Evolutionary conservation across 2,888 invertebrate species (phyloP).

Genomic region (Mylabris sibirica): DNA sequence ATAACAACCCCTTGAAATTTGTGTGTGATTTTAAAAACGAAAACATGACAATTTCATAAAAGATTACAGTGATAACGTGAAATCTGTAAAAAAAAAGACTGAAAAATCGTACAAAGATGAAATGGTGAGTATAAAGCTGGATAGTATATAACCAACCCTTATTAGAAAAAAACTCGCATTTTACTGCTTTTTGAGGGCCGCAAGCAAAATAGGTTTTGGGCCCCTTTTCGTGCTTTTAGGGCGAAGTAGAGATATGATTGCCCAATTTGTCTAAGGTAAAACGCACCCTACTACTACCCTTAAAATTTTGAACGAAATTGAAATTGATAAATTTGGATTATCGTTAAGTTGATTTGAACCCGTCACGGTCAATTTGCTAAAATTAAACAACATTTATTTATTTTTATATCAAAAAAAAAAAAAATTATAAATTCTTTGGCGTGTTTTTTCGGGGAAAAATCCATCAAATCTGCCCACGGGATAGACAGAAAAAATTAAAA

Average conservation of each 20-base stretch:
- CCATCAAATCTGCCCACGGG: background rate
- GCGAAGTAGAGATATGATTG: too few species aligned
- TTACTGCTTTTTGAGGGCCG: too few species aligned
- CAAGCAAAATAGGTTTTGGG: too few species aligned
- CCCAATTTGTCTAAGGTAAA: too few species aligned
- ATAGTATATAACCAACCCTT: too few species aligned
- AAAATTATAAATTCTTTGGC: background rate
- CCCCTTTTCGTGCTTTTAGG: too few species aligned
- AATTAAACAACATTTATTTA: background rate
- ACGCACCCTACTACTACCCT: too few species aligned
- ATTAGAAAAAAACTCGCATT: too few species aligned
- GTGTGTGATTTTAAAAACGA: background rate
- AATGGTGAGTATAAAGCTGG: conserved; percentile 15
- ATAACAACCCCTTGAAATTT: background rate
- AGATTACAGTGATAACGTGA: background rate
- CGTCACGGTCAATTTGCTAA: conserved; percentile 1
- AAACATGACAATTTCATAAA: background rate
- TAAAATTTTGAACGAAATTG: background rate
- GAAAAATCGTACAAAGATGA: background rate
- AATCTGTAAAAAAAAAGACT: too few species aligned
- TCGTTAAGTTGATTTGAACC: background rate
- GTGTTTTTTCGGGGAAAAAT: background rate
- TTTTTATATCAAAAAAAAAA: background rate
- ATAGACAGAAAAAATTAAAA: too few species aligned
- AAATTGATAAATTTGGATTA: background rate